These are phyloP conservation scores for Calliopsis andreniformis DNA, from an alignment of 1,140 invertebrate genomes.

Conservation along the genomic window DNA sequence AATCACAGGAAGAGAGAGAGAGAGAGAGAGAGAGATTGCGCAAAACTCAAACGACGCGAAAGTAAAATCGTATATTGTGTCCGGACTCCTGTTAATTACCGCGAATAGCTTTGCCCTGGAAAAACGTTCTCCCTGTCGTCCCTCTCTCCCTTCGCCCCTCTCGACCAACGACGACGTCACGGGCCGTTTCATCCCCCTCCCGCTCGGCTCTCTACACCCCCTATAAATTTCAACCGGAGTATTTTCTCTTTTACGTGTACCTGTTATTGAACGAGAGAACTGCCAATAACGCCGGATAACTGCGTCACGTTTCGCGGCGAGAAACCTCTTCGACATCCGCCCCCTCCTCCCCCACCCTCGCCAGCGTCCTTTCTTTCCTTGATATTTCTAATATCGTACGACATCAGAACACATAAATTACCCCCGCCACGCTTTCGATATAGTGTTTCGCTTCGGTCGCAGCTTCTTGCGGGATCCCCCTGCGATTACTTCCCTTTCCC, in stretches of 20 bases:
- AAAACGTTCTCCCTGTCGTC: background rate
- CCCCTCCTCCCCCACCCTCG: background rate
- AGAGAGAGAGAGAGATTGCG: background rate
- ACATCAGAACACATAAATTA: conserved; percentile 48
- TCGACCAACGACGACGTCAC: conserved; percentile 17
- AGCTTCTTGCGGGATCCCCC: background rate
- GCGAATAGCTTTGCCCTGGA: conserved; percentile 48
- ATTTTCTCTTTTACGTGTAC: conserved; percentile 68
- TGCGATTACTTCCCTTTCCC: too few relatives aligned
- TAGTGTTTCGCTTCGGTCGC: background rate
- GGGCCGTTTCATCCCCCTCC: conserved; percentile 20
- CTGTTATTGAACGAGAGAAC: conserved; percentile 77
- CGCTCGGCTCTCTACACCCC: conserved; percentile 21
- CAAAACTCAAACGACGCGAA: conserved; percentile 47
- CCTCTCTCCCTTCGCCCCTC: background rate
- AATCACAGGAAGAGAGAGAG: background rate
- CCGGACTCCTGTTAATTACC: conserved; percentile 51
- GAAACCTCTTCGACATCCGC: conserved; percentile 1
- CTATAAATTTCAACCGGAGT: conserved; percentile 58
- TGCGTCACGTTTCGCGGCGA: conserved; percentile 71
- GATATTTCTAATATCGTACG: conserved; percentile 56
- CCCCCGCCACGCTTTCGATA: background rate
- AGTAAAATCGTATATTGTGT: conserved; percentile 58
- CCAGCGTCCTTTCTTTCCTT: conserved; percentile 15
- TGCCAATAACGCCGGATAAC: conserved; percentile 78